Percentiles rank a stretch among this genome's conserved stretches.
Evolutionary conservation across 2,113 vertebrate genomes (phyloP).

Genomic region (Pithys albifrons): DNA sequence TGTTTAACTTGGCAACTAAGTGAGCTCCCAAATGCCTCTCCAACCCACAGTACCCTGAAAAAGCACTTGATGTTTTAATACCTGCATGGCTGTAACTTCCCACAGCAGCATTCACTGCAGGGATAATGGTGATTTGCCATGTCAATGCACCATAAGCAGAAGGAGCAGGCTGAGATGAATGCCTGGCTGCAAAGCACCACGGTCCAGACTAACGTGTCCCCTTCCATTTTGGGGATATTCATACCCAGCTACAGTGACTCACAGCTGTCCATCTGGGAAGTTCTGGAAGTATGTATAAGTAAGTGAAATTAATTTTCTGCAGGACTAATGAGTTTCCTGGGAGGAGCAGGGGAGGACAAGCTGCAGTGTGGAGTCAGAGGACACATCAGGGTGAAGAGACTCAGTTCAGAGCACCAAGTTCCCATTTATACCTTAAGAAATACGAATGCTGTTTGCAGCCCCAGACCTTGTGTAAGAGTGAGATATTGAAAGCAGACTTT

Average conservation of each 20-base stretch:
- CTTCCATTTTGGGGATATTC: not conserved
- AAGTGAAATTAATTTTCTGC: not conserved
- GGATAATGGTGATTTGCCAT: not conserved
- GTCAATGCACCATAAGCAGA: not conserved
- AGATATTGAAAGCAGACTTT: not conserved
- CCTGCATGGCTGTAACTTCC: not conserved
- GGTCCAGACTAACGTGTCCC: not conserved
- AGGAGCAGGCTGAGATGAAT: not conserved
- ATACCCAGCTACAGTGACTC: not conserved
- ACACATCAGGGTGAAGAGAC: accelerated
- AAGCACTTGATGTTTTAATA: not conserved
- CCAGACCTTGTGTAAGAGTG: not conserved
- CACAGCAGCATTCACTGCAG: not conserved
- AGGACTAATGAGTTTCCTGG: not conserved
- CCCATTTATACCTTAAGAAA: not conserved
- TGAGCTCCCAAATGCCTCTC: not conserved
- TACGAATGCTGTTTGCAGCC: not conserved
- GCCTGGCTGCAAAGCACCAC: accelerated
- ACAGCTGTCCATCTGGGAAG: not conserved
- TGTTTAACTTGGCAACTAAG: not conserved
- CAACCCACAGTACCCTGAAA: not conserved
- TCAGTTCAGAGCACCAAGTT: not conserved
- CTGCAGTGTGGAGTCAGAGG: not conserved
- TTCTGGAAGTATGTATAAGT: not conserved
- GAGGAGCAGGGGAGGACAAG: not conserved